Evolutionary conservation across 2,888 invertebrate species (phyloP), one percentile per base, ranked within the genome.

Genomic region (Drosophila kokeensis): DNA sequence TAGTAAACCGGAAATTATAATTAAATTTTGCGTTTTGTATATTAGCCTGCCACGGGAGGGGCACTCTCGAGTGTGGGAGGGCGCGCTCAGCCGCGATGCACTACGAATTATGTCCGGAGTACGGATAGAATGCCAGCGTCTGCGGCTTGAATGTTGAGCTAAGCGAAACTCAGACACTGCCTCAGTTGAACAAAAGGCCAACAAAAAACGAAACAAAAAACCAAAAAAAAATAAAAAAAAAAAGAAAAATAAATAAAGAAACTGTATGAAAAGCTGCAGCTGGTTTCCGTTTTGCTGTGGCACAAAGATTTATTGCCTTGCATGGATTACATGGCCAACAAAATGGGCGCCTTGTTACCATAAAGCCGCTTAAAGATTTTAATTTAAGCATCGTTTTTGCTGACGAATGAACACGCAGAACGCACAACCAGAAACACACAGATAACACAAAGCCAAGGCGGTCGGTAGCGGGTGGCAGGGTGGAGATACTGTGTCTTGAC

Each of bases 321-420:
- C 76, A 73, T 79, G 79, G 79, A 69, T 76, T 74, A 65, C 66
- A 67, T 65, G 61, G 73, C 52, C 73, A 73, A 73, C 71, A 73
- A 73, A 73, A 73, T 60, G 65, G 70, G 60, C 32, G 74, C 64
- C 79, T 76, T 76, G 82, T 82, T 76, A 74, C 82, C 74, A 78
- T 80, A 82, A 83, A 83, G 84, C 83, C 78, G 84, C 83, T 83
- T 83, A 83, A 84, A 83, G 83, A 83, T 84, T 83, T 82, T 84
- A 78, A 83, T 84, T 84, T 81, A 73, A 81, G 69, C 59, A 57
- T 73, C 66, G 60, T 38, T 59, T 48, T 32, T 40, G 52, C 73
- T 71, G 60, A 65, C 73, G 69, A 71, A 69, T 71, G 53, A 71
- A 42, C 62, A 69, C 58, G 57, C 53, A 58, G 69, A 62, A 40